These are phyloP conservation scores for Reticulitermes lucifugus DNA, from an alignment of 2,888 invertebrate species.

Conservation along the genomic window DNA sequence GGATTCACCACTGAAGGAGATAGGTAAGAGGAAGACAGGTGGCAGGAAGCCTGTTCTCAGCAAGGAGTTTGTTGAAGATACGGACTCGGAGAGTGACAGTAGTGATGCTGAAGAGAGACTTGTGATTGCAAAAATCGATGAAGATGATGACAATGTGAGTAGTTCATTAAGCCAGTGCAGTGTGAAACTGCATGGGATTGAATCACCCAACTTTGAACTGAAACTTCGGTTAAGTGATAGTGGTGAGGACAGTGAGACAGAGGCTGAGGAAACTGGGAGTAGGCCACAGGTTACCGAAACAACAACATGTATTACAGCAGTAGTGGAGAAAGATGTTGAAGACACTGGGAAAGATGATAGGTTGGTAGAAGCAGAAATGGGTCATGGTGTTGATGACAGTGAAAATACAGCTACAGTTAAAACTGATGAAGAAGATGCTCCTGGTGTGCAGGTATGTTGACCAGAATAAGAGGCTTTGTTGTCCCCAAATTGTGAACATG, in stretches of 20 bases:
- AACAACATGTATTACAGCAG: not conserved
- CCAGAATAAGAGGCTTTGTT: no score
- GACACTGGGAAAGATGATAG: not conserved
- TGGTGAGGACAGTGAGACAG: constrained; percentile 30
- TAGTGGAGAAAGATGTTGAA: not conserved
- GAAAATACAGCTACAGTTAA: not conserved
- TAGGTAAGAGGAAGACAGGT: constrained; percentile 52
- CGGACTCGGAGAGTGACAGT: constrained; percentile 68
- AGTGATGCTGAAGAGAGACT: constrained; percentile 73
- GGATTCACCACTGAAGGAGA: constrained; percentile 21
- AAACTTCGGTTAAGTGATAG: constrained; percentile 25
- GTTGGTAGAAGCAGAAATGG: not conserved
- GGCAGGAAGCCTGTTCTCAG: constrained; percentile 60
- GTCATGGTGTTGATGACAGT: not conserved
- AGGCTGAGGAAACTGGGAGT: constrained; percentile 1
- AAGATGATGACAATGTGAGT: constrained; percentile 52
- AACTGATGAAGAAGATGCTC: not conserved
- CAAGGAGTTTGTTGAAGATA: constrained; percentile 66
- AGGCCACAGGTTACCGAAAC: not conserved
- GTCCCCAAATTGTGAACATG: no score
- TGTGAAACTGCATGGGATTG: constrained; percentile 25
- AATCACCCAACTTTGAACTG: constrained; percentile 25
- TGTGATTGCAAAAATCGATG: constrained; percentile 68
- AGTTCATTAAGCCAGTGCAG: constrained; percentile 35
- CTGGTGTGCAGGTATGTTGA: not conserved